A percentile compares a stretch with the other conserved stretches of the same genome.
Evolutionary conservation across 2,888 invertebrate species (phyloP).

Genomic region (Melieria crassipennis): DNA sequence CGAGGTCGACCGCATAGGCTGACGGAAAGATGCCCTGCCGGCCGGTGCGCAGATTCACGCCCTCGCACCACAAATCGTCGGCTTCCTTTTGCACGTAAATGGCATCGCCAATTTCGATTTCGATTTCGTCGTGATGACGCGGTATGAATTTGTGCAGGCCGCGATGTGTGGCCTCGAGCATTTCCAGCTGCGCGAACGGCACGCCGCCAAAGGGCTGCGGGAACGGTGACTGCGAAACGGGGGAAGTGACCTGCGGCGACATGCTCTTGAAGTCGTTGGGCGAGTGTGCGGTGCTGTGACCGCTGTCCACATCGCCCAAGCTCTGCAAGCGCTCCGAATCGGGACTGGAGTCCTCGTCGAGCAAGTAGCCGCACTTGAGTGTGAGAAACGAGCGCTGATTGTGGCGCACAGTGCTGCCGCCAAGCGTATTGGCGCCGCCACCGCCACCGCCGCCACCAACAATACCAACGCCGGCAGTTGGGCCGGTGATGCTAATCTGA

Average conservation of each 20-base stretch:
- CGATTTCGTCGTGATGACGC: conserved; percentile 93
- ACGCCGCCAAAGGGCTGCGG: conserved; percentile 77
- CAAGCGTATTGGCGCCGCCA: conserved; percentile 18
- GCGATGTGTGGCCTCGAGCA: conserved; percentile 93
- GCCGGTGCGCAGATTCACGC: conserved; percentile 93
- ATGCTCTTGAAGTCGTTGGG: conserved; percentile 90
- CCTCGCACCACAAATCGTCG: conserved; percentile 98
- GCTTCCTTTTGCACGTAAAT: conserved; percentile 96
- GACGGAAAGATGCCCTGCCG: conserved; percentile 96
- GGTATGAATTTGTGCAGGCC: conserved; percentile 96
- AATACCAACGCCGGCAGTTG: conserved; percentile 37
- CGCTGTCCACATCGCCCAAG: conserved; percentile 83
- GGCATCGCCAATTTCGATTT: conserved; percentile 97
- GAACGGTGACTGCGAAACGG: conserved; percentile 72
- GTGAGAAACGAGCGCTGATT: conserved; percentile 71
- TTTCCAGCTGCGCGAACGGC: conserved; percentile 82
- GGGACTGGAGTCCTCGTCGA: conserved; percentile 86
- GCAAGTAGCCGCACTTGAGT: conserved; percentile 78
- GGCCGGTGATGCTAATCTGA: conserved; percentile 22
- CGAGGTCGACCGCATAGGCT: conserved; percentile 96
- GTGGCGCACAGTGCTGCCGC: conserved; percentile 39
- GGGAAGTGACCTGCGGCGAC: conserved; percentile 75
- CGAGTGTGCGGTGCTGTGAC: conserved; percentile 91
- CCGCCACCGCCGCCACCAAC: conserved; percentile 49
- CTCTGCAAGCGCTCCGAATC: conserved; percentile 85